phyloP scores from a whole-genome alignment of 2,888 invertebrate genomes.

The Limenitis camilla region DNA sequence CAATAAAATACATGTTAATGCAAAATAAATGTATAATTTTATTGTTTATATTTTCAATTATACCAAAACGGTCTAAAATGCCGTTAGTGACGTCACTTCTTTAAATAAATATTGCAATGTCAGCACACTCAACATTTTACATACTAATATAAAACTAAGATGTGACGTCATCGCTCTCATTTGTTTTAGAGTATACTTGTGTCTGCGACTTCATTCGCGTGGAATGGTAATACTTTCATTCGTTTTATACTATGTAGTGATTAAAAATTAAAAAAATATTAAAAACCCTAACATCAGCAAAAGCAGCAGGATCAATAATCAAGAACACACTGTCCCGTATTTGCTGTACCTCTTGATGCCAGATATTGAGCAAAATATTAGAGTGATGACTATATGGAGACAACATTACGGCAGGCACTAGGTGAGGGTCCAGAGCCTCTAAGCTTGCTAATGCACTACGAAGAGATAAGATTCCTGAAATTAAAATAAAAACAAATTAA shows the following conservation, averaged over 20 bases:
- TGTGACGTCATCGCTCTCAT: no score
- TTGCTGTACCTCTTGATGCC: constrained; percentile 74
- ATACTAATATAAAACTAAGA: no score
- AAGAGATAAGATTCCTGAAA: constrained; percentile 75
- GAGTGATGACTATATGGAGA: constrained; percentile 67
- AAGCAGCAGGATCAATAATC: constrained; percentile 81
- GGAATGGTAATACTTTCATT: background rate
- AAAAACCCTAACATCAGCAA: constrained; percentile 71
- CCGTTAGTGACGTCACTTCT: no score
- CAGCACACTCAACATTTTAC: no score
- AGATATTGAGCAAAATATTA: constrained; percentile 69
- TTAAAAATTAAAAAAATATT: background rate
- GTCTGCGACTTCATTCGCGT: no score
- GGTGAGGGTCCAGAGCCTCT: constrained; percentile 71
- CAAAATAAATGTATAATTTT: no score
- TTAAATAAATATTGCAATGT: no score
- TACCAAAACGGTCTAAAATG: no score
- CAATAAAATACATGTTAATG: no score
- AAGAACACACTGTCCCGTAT: constrained; percentile 76
- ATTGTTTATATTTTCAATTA: no score
- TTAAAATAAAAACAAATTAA: constrained; percentile 1
- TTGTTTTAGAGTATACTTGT: no score
- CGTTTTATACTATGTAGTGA: background rate
- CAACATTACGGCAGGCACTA: constrained; percentile 77
- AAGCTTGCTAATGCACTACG: constrained; percentile 79